A percentile compares a stretch with the other conserved stretches of the same genome.
These are phyloP conservation scores for Drosophila borealis DNA, from an alignment of 2,888 invertebrate genomes.

Conservation along the genomic window DNA sequence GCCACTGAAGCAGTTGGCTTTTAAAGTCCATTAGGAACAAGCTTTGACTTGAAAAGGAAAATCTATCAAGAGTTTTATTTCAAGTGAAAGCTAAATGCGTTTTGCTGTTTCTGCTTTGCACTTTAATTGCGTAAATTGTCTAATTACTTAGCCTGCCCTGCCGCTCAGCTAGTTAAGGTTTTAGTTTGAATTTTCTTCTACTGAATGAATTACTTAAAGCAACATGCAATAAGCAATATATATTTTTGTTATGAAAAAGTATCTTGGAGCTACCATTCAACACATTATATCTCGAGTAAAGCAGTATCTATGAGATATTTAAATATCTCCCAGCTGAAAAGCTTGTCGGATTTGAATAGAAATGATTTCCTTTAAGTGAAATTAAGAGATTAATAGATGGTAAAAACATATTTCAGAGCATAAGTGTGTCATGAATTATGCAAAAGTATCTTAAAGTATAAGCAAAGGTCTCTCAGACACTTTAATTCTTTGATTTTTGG, in stretches of 20 bases:
- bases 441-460: not conserved
- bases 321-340: not conserved
- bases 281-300: too few species aligned
- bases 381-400: too few species aligned
- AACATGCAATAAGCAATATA: too few species aligned
- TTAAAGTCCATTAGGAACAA: conserved; percentile 22
- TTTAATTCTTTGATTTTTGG: too few species aligned
- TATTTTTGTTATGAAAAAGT: too few species aligned
- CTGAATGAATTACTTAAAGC: too few species aligned
- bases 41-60: conserved; percentile 5
- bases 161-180: conserved; percentile 7
- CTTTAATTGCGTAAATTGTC: conserved; percentile 28
- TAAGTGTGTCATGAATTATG: not conserved
- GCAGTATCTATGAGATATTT: not conserved
- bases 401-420: not conserved
- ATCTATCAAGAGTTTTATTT: conserved; percentile 27
- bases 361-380: too few species aligned
- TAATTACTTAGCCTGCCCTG: conserved; percentile 28
- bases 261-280: too few species aligned
- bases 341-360: too few species aligned
- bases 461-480: too few species aligned
- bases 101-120: conserved; percentile 15
- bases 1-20: conserved; percentile 19
- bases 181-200: conserved; percentile 5
- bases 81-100: conserved; percentile 37